These are phyloP conservation scores for Cromileptes altivelis DNA, from an alignment of 2,113 vertebrate genomes.

Conservation along the genomic window DNA sequence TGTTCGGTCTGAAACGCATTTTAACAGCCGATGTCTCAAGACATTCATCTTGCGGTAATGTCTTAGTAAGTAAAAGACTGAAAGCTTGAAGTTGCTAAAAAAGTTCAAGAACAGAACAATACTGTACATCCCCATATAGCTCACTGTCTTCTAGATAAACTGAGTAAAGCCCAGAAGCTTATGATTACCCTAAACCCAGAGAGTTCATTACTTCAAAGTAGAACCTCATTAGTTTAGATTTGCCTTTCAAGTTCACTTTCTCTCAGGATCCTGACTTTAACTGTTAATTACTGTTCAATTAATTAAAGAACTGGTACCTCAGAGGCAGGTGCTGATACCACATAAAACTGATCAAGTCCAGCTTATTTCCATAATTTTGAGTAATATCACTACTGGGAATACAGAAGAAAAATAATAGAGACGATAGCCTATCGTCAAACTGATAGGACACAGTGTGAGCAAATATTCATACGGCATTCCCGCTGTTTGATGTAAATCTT, in stretches of 20 bases:
- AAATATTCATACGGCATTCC: conserved; percentile 68
- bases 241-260: conserved; percentile 80
- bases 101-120: conserved; percentile 45
- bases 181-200: conserved; percentile 72
- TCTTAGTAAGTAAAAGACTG: conserved; percentile 11
- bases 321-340: conserved; percentile 76
- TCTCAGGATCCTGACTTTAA: conserved; percentile 74
- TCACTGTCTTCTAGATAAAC: conserved; percentile 60
- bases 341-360: conserved; percentile 65
- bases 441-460: conserved; percentile 57
- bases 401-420: conserved; percentile 51
- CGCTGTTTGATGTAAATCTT: conserved; percentile 79
- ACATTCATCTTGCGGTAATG: not conserved
- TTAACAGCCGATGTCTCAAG: not conserved
- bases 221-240: conserved; percentile 81
- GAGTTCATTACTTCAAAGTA: conserved; percentile 81
- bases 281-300: conserved; percentile 80
- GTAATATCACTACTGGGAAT: conserved; percentile 66
- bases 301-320: conserved; percentile 75
- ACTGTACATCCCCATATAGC: conserved; percentile 30
- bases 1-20: not conserved
- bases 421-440: conserved; percentile 38
- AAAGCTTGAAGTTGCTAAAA: conserved; percentile 28
- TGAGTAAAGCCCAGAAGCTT: conserved; percentile 66
- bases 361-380: conserved; percentile 69